Evolutionary conservation across 2,797 vertebrate genomes (phyloP), one percentile per base, ranked within the genome.

Genomic region (Bradypodion ventrale): DNA sequence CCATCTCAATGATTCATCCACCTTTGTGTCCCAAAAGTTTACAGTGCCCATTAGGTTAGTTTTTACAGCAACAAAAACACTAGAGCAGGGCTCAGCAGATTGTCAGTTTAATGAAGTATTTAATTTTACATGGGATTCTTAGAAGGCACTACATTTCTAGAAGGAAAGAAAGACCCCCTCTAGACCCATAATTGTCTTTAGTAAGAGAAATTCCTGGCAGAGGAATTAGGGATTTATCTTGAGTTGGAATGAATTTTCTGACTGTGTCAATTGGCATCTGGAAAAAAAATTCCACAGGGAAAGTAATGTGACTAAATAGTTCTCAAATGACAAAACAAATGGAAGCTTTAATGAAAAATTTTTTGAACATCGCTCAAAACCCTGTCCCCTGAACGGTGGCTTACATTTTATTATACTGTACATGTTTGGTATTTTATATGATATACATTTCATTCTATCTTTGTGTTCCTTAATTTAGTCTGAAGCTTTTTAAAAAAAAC

Each of bases 261-360:
- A 88, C 90, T 84, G 82, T 46, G 86, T 93, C 89, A 92, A 84
- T 89, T 87, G 92, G 87, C 91, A 92, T 92, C 84, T 90, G 72
- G 85, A 83, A 80, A 91, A n/a, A 90, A 92, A 87, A 92, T 44
- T 93, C 93, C 82, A n/a, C 87, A 75, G 88, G 85, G 85, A 92
- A 83, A 84, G 52, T 78, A 91, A 88, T 91, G 85, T 89, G 91
- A 92, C 83, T 91, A 92, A 95, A 93, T 85, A 92, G 80, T 89
- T 92, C 90, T 94, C 89, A 90, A 93, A 84, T 90, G 92, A 89
- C 91, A 84, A 92, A 90, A 94, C 81, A 93, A 95, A 94, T 88
- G 84, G 84, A 90, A 81, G 89, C 86, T 94, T 95, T 89, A 92
- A 91, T 89, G 72, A 95, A 93, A 94, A 90, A 87, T 89, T 93